Evolutionary conservation across 2,888 invertebrate species (phyloP).

Genomic region (Plagiodera versicolora): DNA sequence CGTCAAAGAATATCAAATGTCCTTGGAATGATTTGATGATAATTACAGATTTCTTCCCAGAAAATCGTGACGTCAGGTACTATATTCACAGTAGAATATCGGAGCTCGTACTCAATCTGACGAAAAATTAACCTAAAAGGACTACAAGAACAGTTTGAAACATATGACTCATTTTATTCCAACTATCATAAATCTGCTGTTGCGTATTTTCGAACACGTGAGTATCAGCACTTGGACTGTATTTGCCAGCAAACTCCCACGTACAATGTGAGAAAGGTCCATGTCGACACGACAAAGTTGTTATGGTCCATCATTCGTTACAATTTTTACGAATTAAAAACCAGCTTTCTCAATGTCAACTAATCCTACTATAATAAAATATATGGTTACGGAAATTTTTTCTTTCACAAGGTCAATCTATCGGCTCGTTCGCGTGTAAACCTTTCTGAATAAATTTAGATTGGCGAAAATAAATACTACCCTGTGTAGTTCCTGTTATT

Average conservation of each 20-base stretch:
- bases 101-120: too few relatives aligned
- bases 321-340: neutral
- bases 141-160: too few relatives aligned
- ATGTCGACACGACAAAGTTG: neutral
- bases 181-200: too few relatives aligned
- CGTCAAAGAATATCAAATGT: too few relatives aligned
- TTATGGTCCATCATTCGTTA: neutral
- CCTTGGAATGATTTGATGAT: too few relatives aligned
- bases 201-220: too few relatives aligned
- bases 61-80: too few relatives aligned
- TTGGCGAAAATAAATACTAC: neutral
- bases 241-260: too few relatives aligned
- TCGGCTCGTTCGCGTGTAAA: neutral
- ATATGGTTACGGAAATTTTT: neutral
- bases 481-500: neutral
- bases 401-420: neutral
- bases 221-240: neutral
- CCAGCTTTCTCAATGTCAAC: neutral
- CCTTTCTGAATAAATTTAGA: neutral
- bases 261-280: neutral
- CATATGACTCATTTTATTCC: too few relatives aligned
- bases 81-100: too few relatives aligned
- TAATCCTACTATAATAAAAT: neutral
- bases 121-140: too few relatives aligned
- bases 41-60: too few relatives aligned